Base-by-base conservation (phyloP, 2,797 vertebrate genomes). In the Babyrousa celebensis region DNA sequence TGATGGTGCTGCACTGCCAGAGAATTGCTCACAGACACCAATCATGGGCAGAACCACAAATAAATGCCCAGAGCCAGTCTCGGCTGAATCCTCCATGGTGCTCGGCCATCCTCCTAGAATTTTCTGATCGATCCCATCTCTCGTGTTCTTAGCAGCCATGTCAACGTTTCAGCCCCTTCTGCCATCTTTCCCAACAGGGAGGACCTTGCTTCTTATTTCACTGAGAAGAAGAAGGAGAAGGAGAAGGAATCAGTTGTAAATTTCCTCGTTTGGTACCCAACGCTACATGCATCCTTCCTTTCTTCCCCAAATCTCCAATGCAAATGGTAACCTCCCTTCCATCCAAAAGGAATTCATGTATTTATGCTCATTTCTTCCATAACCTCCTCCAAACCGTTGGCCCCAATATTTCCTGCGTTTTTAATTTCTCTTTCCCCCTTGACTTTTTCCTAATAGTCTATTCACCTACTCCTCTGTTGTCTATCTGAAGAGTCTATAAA, bases 41-140 rank as follows among this genome's bases (percentile, higher is more conserved):
- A 10, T 27, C 0, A 0, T 0, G 0, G 23, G 18, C n/a, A 25
- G 25, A 23, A 27, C 20, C 7, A 1, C 29, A 20, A 14, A 17
- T 15, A 20, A 14, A 17, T 15, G 6, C 58, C 4, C 0, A 77
- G 9, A 36, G 3, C 27, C 23, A 20, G 21, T 8, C 85, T n/a
- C 0, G 0, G 54, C 10, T 10, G 20, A 63, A 58, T 8, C 72
- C 36, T 43, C 36, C 32, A 1, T 15, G 0, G 20, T 5, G 18
- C n/a, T 29, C 14, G 25, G 36, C 2, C 6, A n/a, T 3, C 43
- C 6, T 16, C 70, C 62, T n/a, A 8, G 5, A 32, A 5, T 48
- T 36, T 67, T 36, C 56, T 17, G 12, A 17, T 21, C 40, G 9
- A 8, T 40, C 9, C 60, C 48, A 36, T 3, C 14, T 4, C 18